Conservation (phyloP, 1,140 invertebrate species). For the Sycobia sp. region DNA sequence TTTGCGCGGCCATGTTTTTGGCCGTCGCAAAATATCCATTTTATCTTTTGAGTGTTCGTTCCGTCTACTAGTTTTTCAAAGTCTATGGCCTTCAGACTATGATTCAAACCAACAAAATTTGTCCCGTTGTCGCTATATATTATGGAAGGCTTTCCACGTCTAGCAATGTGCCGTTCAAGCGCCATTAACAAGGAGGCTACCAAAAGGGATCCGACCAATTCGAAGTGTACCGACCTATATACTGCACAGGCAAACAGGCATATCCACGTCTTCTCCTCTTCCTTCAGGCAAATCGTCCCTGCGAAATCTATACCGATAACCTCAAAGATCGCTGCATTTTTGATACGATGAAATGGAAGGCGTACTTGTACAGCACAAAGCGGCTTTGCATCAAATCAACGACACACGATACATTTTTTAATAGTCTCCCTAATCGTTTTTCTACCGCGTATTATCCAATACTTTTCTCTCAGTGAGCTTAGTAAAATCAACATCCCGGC, state of each 20-base stretch:
- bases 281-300: slow-evolving; percentile 36
- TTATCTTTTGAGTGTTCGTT: too few relatives aligned
- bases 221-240: slow-evolving; percentile 42
- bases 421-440: slow-evolving; percentile 10
- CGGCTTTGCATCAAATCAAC: slow-evolving; percentile 35
- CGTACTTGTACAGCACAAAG: slow-evolving; percentile 35
- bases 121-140: too few relatives aligned
- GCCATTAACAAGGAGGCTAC: slow-evolving; percentile 36
- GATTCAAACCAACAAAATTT: too few relatives aligned
- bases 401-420: slow-evolving; percentile 4
- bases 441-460: slow-evolving; percentile 27
- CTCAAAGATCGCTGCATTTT: slow-evolving; percentile 38
- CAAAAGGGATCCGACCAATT: slow-evolving; percentile 39
- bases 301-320: slow-evolving; percentile 41
- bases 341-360: slow-evolving; percentile 35
- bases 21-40: too few relatives aligned
- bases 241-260: slow-evolving; percentile 46
- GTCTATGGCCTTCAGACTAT: too few relatives aligned
- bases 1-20: too few relatives aligned
- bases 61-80: too few relatives aligned
- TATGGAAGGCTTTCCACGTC: too few relatives aligned
- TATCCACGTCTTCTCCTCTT: slow-evolving; percentile 42
- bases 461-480: slow-evolving; percentile 28
- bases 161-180: slow-evolving; percentile 35
- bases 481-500: slow-evolving; percentile 2